phyloP scores from a whole-genome alignment of 1,140 invertebrate species.

The Oryctes rhinoceros region DNA sequence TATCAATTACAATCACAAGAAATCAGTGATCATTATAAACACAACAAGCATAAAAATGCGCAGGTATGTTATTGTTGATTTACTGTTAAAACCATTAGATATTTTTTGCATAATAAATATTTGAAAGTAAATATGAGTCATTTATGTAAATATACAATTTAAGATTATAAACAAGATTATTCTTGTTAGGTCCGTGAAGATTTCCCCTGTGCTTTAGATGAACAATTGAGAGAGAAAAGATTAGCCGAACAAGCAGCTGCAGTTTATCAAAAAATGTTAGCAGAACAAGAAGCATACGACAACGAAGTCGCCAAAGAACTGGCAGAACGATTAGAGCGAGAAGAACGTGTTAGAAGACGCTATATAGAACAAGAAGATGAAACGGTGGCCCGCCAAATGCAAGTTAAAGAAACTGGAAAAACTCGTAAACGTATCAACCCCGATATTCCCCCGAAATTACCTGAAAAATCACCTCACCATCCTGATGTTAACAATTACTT shows the following conservation, averaged over 20 bases:
- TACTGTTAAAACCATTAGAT: neutral
- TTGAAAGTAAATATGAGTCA: slow-evolving; percentile 7
- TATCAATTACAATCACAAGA: slow-evolving; percentile 91
- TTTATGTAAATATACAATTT: neutral
- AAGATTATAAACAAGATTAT: neutral
- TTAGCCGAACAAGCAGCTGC: slow-evolving; percentile 68
- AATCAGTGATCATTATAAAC: slow-evolving; percentile 84
- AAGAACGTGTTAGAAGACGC: slow-evolving; percentile 66
- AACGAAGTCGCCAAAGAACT: slow-evolving; percentile 71
- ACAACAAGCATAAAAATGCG: slow-evolving; percentile 87
- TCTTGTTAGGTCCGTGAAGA: slow-evolving; percentile 80
- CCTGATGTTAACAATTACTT: slow-evolving; percentile 47
- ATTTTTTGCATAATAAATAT: slow-evolving; percentile 10
- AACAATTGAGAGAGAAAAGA: slow-evolving; percentile 80
- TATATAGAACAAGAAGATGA: slow-evolving; percentile 65
- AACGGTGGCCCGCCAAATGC: slow-evolving; percentile 61
- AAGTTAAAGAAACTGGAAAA: slow-evolving; percentile 55
- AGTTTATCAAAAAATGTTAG: slow-evolving; percentile 70
- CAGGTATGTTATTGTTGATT: slow-evolving; percentile 31
- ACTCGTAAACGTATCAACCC: slow-evolving; percentile 42
- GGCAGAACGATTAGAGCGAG: slow-evolving; percentile 70
- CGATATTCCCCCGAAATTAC: slow-evolving; percentile 43
- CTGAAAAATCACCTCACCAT: slow-evolving; percentile 44
- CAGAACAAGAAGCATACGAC: slow-evolving; percentile 77
- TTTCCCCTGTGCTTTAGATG: slow-evolving; percentile 82